Evolutionary conservation across 2,888 invertebrate species (phyloP).

Genomic region (Ligdia adustata): DNA sequence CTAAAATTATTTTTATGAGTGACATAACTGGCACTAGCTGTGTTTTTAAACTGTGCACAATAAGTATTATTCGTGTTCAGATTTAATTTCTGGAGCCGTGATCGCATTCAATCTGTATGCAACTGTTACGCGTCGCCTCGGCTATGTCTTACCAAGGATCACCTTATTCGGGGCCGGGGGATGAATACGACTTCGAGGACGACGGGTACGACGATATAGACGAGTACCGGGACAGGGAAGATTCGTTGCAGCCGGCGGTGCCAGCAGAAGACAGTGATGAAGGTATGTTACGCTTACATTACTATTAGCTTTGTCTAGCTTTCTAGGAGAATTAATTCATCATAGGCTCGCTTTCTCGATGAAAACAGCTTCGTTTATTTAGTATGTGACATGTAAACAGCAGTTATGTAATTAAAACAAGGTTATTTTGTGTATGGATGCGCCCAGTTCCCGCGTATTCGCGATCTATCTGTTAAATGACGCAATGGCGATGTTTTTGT

Average conservation of each 20-base stretch:
- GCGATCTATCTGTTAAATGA: constrained; percentile 57
- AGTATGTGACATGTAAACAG: constrained; percentile 53
- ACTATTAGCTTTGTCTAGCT: constrained; percentile 41
- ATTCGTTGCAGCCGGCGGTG: constrained; percentile 75
- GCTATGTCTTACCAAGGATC: constrained; percentile 88
- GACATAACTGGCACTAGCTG: constrained; percentile 60
- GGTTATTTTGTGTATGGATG: constrained; percentile 47
- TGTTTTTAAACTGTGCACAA: constrained; percentile 53
- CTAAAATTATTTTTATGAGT: constrained; percentile 71
- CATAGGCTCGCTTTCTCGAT: no score
- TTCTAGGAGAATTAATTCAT: no score
- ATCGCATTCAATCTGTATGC: constrained; percentile 79
- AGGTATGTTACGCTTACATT: constrained; percentile 78
- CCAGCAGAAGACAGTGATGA: constrained; percentile 85
- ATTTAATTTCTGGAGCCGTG: constrained; percentile 70
- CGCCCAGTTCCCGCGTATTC: constrained; percentile 68
- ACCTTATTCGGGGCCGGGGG: constrained; percentile 86
- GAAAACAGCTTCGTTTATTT: constrained; percentile 24
- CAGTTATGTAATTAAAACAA: constrained; percentile 59
- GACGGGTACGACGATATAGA: constrained; percentile 88
- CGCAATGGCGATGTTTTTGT: constrained; percentile 61
- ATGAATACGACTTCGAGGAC: constrained; percentile 90
- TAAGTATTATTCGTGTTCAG: constrained; percentile 52
- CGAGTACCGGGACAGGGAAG: constrained; percentile 87
- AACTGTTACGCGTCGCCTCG: constrained; percentile 82